These are phyloP conservation scores for Semotilus atromaculatus DNA, from an alignment of 2,797 vertebrate species.

Conservation along the genomic window DNA sequence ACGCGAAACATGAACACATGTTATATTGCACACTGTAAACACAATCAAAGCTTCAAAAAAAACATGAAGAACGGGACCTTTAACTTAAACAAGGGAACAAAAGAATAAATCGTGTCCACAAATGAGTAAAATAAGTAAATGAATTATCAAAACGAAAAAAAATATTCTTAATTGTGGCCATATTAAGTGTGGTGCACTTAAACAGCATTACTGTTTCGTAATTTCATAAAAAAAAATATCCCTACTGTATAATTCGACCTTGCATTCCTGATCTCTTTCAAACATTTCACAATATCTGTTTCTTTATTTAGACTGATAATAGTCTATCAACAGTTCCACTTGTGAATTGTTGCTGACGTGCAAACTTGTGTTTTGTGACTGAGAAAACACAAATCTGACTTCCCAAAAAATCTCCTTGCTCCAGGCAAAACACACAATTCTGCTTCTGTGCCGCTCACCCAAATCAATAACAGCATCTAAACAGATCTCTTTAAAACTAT, in stretches of 20 bases:
- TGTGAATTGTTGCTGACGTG: not conserved
- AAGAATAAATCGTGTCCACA: not conserved
- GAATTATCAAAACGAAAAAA: not conserved
- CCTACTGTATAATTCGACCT: not conserved
- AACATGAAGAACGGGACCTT: no score
- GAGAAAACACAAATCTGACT: not conserved
- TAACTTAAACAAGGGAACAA: not conserved
- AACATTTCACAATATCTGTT: not conserved
- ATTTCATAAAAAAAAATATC: not conserved
- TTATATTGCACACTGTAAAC: no score
- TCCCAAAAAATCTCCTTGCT: not conserved
- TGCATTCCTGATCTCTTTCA: not conserved
- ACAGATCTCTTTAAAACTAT: not conserved
- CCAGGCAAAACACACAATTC: slow-evolving; percentile 3
- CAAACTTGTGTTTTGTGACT: not conserved
- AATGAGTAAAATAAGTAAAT: not conserved
- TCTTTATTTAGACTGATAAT: not conserved
- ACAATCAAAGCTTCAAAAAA: no score
- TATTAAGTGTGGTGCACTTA: no score
- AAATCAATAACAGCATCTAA: slow-evolving; percentile 1
- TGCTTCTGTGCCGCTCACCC: not conserved
- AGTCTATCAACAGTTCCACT: not conserved
- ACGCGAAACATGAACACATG: no score
- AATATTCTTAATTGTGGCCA: no score
- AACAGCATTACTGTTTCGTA: no score